These are phyloP conservation scores for Tortrix viridana DNA, from an alignment of 2,888 invertebrate genomes.

Conservation along the genomic window DNA sequence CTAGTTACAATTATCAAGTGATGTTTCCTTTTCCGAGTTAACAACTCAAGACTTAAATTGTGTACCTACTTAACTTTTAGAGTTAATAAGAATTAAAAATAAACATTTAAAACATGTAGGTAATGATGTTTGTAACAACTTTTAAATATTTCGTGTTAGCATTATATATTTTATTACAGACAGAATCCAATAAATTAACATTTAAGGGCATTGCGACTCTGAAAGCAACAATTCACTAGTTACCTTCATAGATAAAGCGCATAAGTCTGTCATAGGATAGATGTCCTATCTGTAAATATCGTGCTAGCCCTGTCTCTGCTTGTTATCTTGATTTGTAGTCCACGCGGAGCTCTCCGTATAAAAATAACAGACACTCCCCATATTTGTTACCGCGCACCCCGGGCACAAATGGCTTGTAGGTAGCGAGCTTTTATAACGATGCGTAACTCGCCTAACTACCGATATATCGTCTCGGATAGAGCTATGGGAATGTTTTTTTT, in stretches of 20 bases:
- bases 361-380: conserved; percentile 63
- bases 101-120: no score
- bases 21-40: neutral
- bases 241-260: conserved; percentile 1
- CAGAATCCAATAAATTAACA: neutral
- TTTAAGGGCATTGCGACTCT: neutral
- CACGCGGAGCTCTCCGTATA: conserved; percentile 66
- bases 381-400: conserved; percentile 40
- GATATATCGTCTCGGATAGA: conserved; percentile 27
- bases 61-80: no score
- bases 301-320: conserved; percentile 64
- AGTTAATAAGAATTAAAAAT: no score
- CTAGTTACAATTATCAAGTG: conserved; percentile 27
- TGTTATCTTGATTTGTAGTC: conserved; percentile 79
- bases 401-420: conserved; percentile 64
- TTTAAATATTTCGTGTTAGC: no score
- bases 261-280: conserved; percentile 37
- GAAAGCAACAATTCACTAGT: neutral
- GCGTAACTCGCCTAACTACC: conserved; percentile 33
- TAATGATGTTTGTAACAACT: no score
- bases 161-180: neutral
- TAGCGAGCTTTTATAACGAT: conserved; percentile 62
- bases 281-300: conserved; percentile 65
- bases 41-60: no score
- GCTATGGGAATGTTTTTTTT: conserved; percentile 29